Percentiles rank a stretch among this genome's conserved stretches.
These are phyloP conservation scores for Sturmia bella DNA, from an alignment of 2,888 invertebrate species.

Conservation along the genomic window DNA sequence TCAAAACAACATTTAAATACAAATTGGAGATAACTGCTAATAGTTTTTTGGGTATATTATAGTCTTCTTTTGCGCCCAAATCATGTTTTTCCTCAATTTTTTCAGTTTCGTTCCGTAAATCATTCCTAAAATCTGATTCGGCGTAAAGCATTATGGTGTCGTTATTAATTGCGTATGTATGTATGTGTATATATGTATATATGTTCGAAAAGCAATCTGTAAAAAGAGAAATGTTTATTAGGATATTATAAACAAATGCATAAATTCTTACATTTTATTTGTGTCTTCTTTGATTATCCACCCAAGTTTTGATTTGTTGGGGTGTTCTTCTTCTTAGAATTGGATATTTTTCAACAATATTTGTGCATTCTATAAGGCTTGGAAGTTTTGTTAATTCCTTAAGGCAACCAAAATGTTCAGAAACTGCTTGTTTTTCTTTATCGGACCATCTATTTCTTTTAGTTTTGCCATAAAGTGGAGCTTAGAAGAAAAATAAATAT, in stretches of 20 bases:
- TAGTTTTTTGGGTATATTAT: slow-evolving; percentile 73
- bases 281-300: too few species aligned
- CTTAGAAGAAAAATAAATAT: background rate
- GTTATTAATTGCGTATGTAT: too few species aligned
- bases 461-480: slow-evolving; percentile 22
- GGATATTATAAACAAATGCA: too few species aligned
- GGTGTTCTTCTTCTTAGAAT: background rate
- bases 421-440: background rate
- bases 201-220: too few species aligned
- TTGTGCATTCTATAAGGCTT: background rate
- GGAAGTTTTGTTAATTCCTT: slow-evolving; percentile 19
- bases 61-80: background rate
- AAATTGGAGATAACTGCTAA: slow-evolving; percentile 77
- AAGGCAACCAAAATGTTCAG: background rate
- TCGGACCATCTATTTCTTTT: background rate
- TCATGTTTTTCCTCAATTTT: background rate
- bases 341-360: background rate
- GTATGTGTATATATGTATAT: too few species aligned
- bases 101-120: too few species aligned
- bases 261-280: too few species aligned
- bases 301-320: background rate
- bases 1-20: slow-evolving; percentile 78
- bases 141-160: too few species aligned
- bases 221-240: too few species aligned
- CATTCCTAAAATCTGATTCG: too few species aligned